Base-by-base conservation (phyloP, 1,140 invertebrate species). In the Drosophila rufa region DNA sequence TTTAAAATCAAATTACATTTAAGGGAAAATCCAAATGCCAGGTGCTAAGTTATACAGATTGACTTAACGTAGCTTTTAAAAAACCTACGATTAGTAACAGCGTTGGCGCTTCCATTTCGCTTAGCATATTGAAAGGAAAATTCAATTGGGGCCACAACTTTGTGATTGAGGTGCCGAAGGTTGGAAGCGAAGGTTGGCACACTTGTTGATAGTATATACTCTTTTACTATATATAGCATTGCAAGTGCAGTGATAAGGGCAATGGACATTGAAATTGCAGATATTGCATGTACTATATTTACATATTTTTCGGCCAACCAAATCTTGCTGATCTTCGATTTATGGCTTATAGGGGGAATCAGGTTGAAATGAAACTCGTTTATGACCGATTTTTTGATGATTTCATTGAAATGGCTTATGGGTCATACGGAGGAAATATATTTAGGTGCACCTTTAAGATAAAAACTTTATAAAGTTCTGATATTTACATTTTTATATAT, bases 71-170 rank as follows among this genome's bases (percentile, higher is more conserved):
- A 17, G 2, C 9, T 8, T 38, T 25, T 5, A 19, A 57, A 15
- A 22, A 17, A 22, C 11, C 11, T 38, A 47, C 30, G 14, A 43
- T 67, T 69, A 53, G 62, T 45, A 51, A 67, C 38, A 53, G 8
- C n/a, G 1, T 8, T 36, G 51, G 17, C 33, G 30, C 36, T 19
- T 43, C 27, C 8, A 27, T 58, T 43, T 33, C 1, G 17, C 17
- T 65, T 33, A 12, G 36, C 62, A 50, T 42, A 68, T 51, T 58
- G 69, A 60, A 73, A 73, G 69, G n/a, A 69, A 73, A 73, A 73
- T 38, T 57, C 51, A 19, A 50, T 50, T 14, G 19, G 22, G 4
- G 36, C 11, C 17, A 22, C 33, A 71, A 50, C 51, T 36, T 40
- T 48, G 36, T 53, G 33, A 45, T 22, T 45, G n/a, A 43, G 12